Conservation (phyloP, 2,113 vertebrate species). For the Hippocampus comes region DNA sequence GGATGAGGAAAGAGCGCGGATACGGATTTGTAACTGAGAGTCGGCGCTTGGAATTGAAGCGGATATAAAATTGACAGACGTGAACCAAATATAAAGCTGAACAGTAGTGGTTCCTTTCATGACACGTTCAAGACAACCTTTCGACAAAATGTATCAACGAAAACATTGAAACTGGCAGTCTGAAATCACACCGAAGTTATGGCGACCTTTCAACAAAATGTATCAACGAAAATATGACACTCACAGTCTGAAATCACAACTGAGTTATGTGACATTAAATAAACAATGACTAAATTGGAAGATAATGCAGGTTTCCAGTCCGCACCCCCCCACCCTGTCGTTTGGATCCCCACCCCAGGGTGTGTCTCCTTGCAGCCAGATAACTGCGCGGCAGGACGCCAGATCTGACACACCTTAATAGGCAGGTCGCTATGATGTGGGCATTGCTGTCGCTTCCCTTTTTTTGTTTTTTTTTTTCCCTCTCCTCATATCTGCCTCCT, state of each 20-base stretch:
- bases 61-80: too few relatives aligned
- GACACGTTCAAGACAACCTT: too few relatives aligned
- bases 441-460: constrained; percentile 6
- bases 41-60: too few relatives aligned
- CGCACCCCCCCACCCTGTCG: not conserved
- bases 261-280: not conserved
- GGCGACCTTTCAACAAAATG: not conserved
- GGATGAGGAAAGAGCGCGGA: too few relatives aligned
- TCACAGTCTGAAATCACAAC: not conserved
- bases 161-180: not conserved
- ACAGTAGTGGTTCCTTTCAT: too few relatives aligned
- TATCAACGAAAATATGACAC: not conserved
- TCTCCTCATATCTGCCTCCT: constrained; percentile 3
- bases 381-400: constrained; percentile 30
- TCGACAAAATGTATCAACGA: not conserved
- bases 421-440: constrained; percentile 35
- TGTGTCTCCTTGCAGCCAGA: constrained; percentile 37
- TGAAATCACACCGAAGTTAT: not conserved
- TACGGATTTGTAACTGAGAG: too few relatives aligned
- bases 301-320: not conserved
- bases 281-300: constrained; percentile 2
- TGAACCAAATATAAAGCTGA: too few relatives aligned
- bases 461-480: constrained; percentile 8
- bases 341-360: constrained; percentile 23
- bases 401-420: constrained; percentile 45